Evolutionary conservation across 2,888 invertebrate species (phyloP).

Genomic region (Agrypnus murinus): DNA sequence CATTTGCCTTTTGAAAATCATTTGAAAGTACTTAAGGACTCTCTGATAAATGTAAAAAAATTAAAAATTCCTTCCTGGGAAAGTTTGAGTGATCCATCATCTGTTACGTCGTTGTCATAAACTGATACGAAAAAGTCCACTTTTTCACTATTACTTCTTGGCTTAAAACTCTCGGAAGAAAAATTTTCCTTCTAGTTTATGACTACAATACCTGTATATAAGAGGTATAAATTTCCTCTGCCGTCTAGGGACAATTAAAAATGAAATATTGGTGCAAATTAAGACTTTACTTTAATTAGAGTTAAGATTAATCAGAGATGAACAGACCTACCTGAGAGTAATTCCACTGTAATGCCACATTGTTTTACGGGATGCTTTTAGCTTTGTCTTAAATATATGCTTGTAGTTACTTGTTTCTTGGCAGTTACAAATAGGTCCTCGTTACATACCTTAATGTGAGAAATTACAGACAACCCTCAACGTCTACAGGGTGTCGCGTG

Average conservation of each 20-base stretch:
- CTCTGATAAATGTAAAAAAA: constrained; percentile 36
- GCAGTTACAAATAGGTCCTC: constrained; percentile 40
- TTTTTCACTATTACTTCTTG: constrained; percentile 38
- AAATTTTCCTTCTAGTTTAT: constrained; percentile 21
- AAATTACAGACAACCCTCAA: constrained; percentile 23
- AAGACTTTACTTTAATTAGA: constrained; percentile 45
- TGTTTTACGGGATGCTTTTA: constrained; percentile 33
- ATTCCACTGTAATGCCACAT: constrained; percentile 35
- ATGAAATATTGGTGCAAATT: constrained; percentile 42
- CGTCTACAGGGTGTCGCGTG: constrained; percentile 14
- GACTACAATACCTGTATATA: constrained; percentile 25
- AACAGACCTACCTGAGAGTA: constrained; percentile 43
- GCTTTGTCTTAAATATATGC: constrained; percentile 39
- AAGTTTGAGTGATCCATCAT: constrained; percentile 33
- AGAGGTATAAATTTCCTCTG: constrained; percentile 29
- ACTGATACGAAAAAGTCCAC: constrained; percentile 39
- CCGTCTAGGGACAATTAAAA: constrained; percentile 37
- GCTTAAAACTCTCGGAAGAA: constrained; percentile 28
- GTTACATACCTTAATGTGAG: constrained; percentile 41
- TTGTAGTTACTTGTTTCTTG: constrained; percentile 45
- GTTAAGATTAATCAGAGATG: constrained; percentile 43
- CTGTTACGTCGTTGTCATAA: constrained; percentile 36
- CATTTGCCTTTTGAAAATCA: constrained; percentile 1
- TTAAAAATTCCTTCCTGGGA: constrained; percentile 29
- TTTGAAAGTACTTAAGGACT: constrained; percentile 12